Percentiles rank a stretch among this genome's conserved stretches.
Conservation (phyloP, 2,888 invertebrate species). For the Argyresthia goedartella region DNA sequence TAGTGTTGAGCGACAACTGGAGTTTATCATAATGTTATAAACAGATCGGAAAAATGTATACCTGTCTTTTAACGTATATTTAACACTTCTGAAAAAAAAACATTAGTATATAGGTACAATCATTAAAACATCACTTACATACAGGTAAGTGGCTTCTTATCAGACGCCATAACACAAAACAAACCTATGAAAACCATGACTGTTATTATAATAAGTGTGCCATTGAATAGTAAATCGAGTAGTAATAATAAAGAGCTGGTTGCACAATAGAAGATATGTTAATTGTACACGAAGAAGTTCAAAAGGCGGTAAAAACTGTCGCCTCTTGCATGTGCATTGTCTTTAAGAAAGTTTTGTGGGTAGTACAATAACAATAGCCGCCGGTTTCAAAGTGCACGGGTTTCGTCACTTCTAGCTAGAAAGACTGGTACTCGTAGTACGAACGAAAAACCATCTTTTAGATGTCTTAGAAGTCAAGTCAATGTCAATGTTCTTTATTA, state of each 20-base stretch:
- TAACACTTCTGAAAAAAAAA: too few species aligned
- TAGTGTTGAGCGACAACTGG: constrained; percentile 85
- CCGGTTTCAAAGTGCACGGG: not conserved
- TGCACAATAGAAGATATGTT: not conserved
- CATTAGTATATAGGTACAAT: too few species aligned
- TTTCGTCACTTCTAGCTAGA: not conserved
- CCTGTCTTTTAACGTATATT: too few species aligned
- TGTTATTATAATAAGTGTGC: not conserved
- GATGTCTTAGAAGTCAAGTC: too few species aligned
- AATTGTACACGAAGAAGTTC: not conserved
- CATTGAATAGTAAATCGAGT: not conserved
- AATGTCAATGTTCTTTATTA: too few species aligned
- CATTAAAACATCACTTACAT: too few species aligned
- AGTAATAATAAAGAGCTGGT: not conserved
- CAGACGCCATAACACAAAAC: too few species aligned
- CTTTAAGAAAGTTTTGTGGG: too few species aligned
- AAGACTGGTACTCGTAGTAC: too few species aligned
- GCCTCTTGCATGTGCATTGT: not conserved
- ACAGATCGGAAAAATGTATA: not conserved
- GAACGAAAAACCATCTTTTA: too few species aligned
- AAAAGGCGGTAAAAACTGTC: not conserved
- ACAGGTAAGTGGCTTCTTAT: too few species aligned
- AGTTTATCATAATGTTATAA: constrained; percentile 6
- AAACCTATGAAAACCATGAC: not conserved
- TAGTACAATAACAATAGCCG: too few species aligned